A percentile compares a stretch with the other conserved stretches of the same genome.
Conservation (phyloP, 2,797 vertebrate genomes). For the Mormyrops attenuatus region DNA sequence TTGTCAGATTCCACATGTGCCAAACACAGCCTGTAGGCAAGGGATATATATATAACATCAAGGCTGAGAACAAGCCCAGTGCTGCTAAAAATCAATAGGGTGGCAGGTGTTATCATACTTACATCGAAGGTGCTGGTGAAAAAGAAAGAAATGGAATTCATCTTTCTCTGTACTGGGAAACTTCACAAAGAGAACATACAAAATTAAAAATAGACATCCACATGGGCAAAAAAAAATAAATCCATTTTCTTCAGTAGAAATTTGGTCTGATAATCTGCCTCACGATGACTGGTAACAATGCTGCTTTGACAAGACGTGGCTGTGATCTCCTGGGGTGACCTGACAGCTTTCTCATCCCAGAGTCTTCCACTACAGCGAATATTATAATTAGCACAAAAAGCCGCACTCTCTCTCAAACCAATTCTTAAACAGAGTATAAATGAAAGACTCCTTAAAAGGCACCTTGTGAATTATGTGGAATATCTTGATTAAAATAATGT, state of each 20-base stretch:
- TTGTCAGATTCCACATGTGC: slow-evolving; percentile 3
- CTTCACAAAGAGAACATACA: neutral
- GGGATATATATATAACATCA: slow-evolving; percentile 28
- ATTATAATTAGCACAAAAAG: slow-evolving; percentile 31
- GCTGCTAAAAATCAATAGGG: slow-evolving; percentile 34
- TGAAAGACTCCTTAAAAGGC: neutral
- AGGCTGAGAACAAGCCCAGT: slow-evolving; percentile 24
- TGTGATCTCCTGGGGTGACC: neutral
- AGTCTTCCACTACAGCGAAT: slow-evolving; percentile 30
- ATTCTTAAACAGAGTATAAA: neutral
- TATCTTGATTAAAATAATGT: neutral
- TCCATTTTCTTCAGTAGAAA: neutral
- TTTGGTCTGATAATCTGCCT: neutral
- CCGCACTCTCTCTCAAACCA: neutral
- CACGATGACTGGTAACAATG: neutral
- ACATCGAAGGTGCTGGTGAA: slow-evolving; percentile 37
- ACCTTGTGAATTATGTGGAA: neutral
- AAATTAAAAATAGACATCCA: neutral
- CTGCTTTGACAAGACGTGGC: neutral
- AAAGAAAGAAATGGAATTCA: neutral
- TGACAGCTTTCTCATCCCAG: slow-evolving; percentile 32
- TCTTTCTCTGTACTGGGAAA: neutral
- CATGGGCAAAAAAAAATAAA: neutral
- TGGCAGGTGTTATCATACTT: slow-evolving; percentile 43
- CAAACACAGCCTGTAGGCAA: slow-evolving; percentile 13